Evolutionary conservation across 1,140 invertebrate species (phyloP), one percentile per base, ranked within the genome.

Genomic region (Drosophila arizonae): DNA sequence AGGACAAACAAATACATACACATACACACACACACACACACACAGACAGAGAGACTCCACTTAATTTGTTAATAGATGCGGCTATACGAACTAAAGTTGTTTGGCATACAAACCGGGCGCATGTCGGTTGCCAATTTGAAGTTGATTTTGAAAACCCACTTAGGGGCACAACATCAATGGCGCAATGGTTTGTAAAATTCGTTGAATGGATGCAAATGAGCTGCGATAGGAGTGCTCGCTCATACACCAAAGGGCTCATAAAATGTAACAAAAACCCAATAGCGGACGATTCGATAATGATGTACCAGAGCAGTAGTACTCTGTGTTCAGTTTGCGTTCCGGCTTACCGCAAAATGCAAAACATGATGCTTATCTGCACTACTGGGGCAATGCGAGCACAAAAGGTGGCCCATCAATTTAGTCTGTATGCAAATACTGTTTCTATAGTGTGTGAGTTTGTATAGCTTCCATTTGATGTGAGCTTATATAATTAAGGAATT

Each of bases 11-110:
- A 24, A 24, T 24, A 24, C 21, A 24, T 24, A 24, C 3, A 65
- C 21, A 60, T 2, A 65, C 21, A 60, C 41, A 63, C n/a, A 52
- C 4, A 67, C 5, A 24, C 21, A 58, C 13, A 30, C 17, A 30
- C 10, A 56, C 17, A 30, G 43, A 46, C 36, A 33, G 33, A 26
- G 48, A 48, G 48, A 61, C 33, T 65, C 41, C 48, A 71, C 55
- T 75, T 71, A 71, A 75, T 75, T 75, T 75, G 72, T 63, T 64
- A 63, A 74, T 51, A 70, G 72, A 70, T 70, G 55, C 48, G 58
- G 60, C 58, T 48, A 41, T 55, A 43, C 41, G 51, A 48, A 55
- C 43, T 70, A 51, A 70, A 70, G 67, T 73, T 61, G 65, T 48
- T 48, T 68, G 64, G 15, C 69, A 72, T 45, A 61, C 64, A 67